These are phyloP conservation scores for Collichthys lucidus DNA, from an alignment of 2,113 vertebrate species.

Conservation along the genomic window DNA sequence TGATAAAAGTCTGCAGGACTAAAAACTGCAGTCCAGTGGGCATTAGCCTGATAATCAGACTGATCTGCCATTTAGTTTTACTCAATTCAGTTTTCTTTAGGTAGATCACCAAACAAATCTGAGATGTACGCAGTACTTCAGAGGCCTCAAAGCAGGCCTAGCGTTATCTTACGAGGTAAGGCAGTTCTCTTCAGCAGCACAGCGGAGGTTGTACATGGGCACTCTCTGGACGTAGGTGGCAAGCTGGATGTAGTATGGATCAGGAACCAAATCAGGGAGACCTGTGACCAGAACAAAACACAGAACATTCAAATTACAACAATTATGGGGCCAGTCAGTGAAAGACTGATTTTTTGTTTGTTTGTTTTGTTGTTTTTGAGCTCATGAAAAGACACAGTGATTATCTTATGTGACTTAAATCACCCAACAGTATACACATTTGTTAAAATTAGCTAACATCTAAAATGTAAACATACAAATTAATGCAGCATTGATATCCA, in stretches of 20 bases:
- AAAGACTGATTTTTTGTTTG: no score
- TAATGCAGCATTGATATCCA: no score
- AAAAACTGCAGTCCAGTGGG: neutral
- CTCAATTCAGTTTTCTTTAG: neutral
- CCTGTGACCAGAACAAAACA: slow-evolving; percentile 80
- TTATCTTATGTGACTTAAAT: no score
- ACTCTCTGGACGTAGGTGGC: slow-evolving; percentile 93
- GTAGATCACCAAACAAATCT: neutral
- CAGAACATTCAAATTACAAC: neutral
- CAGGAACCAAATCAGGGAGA: slow-evolving; percentile 96
- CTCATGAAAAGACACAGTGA: no score
- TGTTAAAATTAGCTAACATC: no score
- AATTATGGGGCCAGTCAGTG: no score
- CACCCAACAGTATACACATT: no score
- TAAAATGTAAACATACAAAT: no score
- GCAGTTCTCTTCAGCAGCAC: slow-evolving; percentile 96
- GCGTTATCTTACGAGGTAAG: slow-evolving; percentile 87
- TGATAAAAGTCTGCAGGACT: no score
- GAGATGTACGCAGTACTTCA: neutral
- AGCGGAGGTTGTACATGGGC: slow-evolving; percentile 95
- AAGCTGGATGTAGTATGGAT: slow-evolving; percentile 94
- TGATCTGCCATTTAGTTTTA: neutral
- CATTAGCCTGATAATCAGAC: neutral
- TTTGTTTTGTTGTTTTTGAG: no score
- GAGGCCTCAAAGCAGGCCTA: neutral